Evolutionary conservation across 2,888 invertebrate genomes (phyloP), one percentile per base, ranked within the genome.

Genomic region (Drosophila siamana): DNA sequence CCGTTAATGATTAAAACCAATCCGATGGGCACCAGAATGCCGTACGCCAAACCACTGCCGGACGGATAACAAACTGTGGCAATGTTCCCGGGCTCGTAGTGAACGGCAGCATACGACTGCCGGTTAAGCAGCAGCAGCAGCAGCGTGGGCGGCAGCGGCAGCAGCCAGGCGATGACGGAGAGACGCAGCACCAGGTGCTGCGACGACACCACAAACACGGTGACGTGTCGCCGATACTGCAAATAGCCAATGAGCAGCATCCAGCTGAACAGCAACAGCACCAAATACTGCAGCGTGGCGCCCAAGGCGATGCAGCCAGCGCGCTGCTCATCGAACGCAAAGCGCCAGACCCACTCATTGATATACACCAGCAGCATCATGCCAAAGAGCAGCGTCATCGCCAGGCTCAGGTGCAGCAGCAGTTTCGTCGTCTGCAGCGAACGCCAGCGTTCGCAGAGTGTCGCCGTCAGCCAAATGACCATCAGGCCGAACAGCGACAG

Each of bases 231-330:
- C 9, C 26, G 72, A 4, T 59, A 73, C n/a, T 72, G 72, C 19
- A 46, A 46, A 7, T 47, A 38, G 7, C 72, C 74, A 11, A 72
- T 50, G 46, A 73, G n/a, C 41, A 73, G 54, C 72, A 59, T 72
- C 72, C 72, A 72, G 36, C 41, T 54, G 68, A 72, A 72, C 7
- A 73, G 44, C 38, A 68, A 11, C 22, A 73, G 46, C 9, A 68
- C 72, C 9, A 59, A 22, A n/a, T 73, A 73, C 38, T 73, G 72
- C 11, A 73, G 38, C 15, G 47, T 0, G 4, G 55, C 59, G 9
- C 72, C 72, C 9, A 68, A 0, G 0, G 47, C 59, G 28, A 59
- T 40, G 51, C 72, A 72, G 0, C 15, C 19, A 2, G 11, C 6
- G 0, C 7, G 4, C 3, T 28, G 13, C 6, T 9, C 38, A 11